These are phyloP conservation scores for Parazoanthus swiftii DNA, from an alignment of 92 coral and sea anemone genomes.

Conservation along the genomic window DNA sequence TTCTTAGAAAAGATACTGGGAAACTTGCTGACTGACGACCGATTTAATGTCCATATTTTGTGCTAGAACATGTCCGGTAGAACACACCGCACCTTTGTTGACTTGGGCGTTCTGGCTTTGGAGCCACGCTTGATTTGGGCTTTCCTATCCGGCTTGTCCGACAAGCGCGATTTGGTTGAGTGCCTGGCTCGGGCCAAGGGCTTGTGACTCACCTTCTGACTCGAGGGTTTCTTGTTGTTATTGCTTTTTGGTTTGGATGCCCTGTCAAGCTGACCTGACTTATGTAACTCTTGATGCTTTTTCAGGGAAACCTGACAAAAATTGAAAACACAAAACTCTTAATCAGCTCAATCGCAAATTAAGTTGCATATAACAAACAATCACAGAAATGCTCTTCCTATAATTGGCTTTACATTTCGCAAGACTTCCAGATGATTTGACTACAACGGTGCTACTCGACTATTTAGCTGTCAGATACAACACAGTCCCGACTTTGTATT, in stretches of 20 bases:
- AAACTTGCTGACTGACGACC: background rate
- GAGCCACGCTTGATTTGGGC: background rate
- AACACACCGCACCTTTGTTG: background rate
- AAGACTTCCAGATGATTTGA: too few relatives aligned
- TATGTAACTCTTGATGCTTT: slow-evolving; percentile 59
- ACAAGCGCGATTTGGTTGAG: background rate
- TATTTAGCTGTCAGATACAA: too few relatives aligned
- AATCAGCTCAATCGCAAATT: background rate
- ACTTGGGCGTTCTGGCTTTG: background rate
- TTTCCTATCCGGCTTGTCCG: background rate
- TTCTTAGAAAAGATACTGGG: background rate
- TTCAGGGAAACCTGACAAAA: slow-evolving; percentile 54
- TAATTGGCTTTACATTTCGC: too few relatives aligned
- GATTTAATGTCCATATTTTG: background rate
- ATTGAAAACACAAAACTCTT: background rate
- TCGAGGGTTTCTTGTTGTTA: background rate
- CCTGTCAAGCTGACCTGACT: slow-evolving; percentile 24
- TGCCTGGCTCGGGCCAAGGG: background rate
- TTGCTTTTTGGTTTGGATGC: background rate
- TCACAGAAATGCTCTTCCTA: too few relatives aligned
- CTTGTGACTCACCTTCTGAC: slow-evolving; percentile 39
- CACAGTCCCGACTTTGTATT: too few relatives aligned
- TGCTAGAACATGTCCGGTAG: background rate
- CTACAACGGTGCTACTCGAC: too few relatives aligned
- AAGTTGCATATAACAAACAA: too few relatives aligned